Evolutionary conservation across 1,140 invertebrate species (phyloP), one percentile per base, ranked within the genome.

Genomic region (Pseudomyrmex gracilis): DNA sequence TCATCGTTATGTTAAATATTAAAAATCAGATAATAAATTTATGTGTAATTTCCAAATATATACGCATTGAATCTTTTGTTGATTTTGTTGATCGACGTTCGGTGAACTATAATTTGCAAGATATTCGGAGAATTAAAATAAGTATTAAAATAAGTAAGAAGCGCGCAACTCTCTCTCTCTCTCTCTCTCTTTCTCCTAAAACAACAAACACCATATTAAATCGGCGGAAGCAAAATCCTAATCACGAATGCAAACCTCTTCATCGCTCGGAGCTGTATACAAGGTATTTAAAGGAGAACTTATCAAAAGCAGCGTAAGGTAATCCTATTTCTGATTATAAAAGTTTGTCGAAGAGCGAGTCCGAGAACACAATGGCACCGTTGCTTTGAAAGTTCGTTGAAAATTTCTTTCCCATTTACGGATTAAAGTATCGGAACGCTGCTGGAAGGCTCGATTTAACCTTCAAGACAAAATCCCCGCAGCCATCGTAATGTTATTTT

Each of bases 371-470:
- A 80, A 80, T 80, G 76, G 20, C 76, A 71, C 43, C 20, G 76
- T 80, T 80, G 60, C 76, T 80, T 80, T 80, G 71, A 80, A 80
- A 80, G 76, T 80, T 80, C 76, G 76, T 70, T 80, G 76, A 80
- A 80, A 80, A 80, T 70, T 71, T 12, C 76, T 58, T 49, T 58
- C 15, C 66, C 76, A 70, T 80, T 80, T 80, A 71, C 12, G 53
- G 76, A 80, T 80, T 80, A 80, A 80, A 80, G 76, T 80, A 80
- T 80, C 76, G 76, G 76, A 80, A 80, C 66, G 76, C 43, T 60
- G 76, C 66, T 55, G 76, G 76, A 71, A 71, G 66, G 76, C 49
- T 80, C 66, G 51, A 55, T 80, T 80, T 80, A 80, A 80, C 76
- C 66, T 45, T 80, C 53, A n/a, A 55, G 55, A 80, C 68, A 70